Base-by-base conservation (phyloP, 1,140 invertebrate species). In the Leptoteleia sp. region DNA sequence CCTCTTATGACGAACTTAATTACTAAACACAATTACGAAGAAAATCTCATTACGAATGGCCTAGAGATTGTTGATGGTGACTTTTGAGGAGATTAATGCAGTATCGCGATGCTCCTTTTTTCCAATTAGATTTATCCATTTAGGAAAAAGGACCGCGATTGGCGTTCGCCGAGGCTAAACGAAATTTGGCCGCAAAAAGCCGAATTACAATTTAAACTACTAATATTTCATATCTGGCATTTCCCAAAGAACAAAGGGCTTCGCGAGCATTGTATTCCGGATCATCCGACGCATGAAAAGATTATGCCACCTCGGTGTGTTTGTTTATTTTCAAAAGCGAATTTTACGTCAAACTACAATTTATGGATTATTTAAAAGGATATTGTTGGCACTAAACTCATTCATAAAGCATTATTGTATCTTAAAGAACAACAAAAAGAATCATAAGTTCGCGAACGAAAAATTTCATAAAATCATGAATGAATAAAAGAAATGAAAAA, bases 21-120 rank as follows among this genome's bases (percentile, higher is more conserved):
- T 62, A 62, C 43, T 48, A 48, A 62, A 62, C 40, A 62, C 22
- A 62, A 62, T 62, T 62, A 43, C 17, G n/a, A 19, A 37, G 59
- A 25, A 62, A 43, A 62, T 62, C 25, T 27, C 43, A 62, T 62
- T 62, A 50, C 43, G 19, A 48, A n/a, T 19, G 12, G 13, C 5
- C 13, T 19, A 29, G 13, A 31, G 15, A 59, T 43, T 43, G 38
- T 45, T 33, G 27, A 55, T 25, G 5, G 37, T 15, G 37, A 45
- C 38, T 59, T 43, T 31, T n/a, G n/a, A n/a, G n/a, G n/a, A n/a
- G 29, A 50, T 19, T 50, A 35, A 54, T 12, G 31, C 6, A 38
- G 1, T 1, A 13, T 35, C 12, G 9, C n/a, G 13, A 25, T 37
- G n/a, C n/a, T 48, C 12, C 19, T 40, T 16, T 42, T 5, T n/a